Conservation (phyloP, 2,113 vertebrate genomes). For the Centrocercus urophasianus region DNA sequence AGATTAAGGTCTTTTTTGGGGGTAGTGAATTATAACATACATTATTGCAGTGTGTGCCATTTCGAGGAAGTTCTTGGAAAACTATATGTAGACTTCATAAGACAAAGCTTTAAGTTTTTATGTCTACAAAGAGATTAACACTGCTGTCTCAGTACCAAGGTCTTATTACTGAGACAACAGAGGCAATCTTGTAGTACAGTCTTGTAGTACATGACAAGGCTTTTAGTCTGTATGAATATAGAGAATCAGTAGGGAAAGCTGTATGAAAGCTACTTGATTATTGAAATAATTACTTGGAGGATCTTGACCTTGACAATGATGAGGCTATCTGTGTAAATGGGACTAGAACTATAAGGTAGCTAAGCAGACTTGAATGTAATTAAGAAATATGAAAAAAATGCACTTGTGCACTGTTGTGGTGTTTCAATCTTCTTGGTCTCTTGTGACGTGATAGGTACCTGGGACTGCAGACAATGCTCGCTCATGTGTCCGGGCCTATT, state of each 20-base stretch:
- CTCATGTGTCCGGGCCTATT: slow-evolving; percentile 96
- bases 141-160: too few species aligned
- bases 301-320: not conserved
- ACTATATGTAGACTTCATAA: not conserved
- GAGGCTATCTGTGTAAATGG: not conserved
- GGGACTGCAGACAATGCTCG: slow-evolving; percentile 96
- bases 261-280: not conserved
- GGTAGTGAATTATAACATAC: not conserved
- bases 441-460: slow-evolving; percentile 81
- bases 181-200: not conserved
- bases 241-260: not conserved
- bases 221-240: not conserved
- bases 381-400: not conserved
- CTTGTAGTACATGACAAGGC: too few species aligned
- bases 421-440: not conserved
- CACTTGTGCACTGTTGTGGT: not conserved
- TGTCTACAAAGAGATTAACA: too few species aligned
- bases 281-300: not conserved
- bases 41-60: not conserved
- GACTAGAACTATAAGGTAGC: not conserved
- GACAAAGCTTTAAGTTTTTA: not conserved
- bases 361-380: not conserved
- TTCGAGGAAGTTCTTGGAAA: not conserved
- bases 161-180: not conserved
- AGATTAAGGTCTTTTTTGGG: not conserved